Base-by-base conservation (phyloP, 2,113 vertebrate genomes). In the Oenanthe oenanthe region DNA sequence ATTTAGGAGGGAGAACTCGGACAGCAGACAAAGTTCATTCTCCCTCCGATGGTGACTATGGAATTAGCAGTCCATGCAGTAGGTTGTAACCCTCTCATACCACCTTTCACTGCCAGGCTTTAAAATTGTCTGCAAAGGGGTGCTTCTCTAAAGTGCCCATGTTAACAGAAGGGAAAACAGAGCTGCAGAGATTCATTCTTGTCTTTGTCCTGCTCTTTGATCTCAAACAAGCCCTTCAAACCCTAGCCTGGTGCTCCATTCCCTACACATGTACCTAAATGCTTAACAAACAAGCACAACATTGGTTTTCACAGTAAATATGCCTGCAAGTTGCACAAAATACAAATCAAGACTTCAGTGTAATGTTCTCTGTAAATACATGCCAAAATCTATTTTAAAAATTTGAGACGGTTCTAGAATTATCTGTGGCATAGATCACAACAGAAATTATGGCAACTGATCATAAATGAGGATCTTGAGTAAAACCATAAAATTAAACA, bases 1-100 rank as follows among this genome's bases (percentile, higher is more conserved):
- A 94, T 90, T 89, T 89, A 97, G 89, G 43, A 93, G 73, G 42
- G 13, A 83, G 85, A 92, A 85, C 34, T 66, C 1, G 12, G 57
- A 57, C 34, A 74, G 40, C 31, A 72, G 74, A 50, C 62, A 40
- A 91, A 75, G 65, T 24, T 48, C 12, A 3, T 58, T 85, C 60
- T 74, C 13, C 18, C 47, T 65, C 45, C 50, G 43, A 65, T 13
- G 20, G 40, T 3, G 12, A 50, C 40, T 36, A 31, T 7, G 34
- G 54, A 62, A 85, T 82, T 72, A 85, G 43, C 19, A 72, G 45
- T 58, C 42, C 22, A 22, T 13, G 42, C 45, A 40, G 43, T 7
- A 61, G 45, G 20, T 4, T 53, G 17, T 10, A 81, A 60, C 17
- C 34, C 40, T 85, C 5, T 4, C 66, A 56, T 4, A n/a, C 12